A percentile compares a stretch with the other conserved stretches of the same genome.
These are phyloP conservation scores for Heliconius himera DNA, from an alignment of 1,140 invertebrate genomes.

Conservation along the genomic window DNA sequence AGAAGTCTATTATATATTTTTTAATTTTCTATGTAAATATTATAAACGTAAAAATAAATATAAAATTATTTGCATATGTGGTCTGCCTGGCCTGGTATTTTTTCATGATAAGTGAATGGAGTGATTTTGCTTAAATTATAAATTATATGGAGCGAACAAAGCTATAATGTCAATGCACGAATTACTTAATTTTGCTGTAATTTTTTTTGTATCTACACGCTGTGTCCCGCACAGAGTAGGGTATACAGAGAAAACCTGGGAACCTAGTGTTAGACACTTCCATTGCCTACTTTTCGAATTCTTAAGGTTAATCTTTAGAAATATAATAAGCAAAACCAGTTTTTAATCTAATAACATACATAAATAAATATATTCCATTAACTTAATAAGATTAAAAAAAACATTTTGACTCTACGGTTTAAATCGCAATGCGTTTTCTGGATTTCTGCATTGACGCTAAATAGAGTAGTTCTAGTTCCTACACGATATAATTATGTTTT, in stretches of 20 bases:
- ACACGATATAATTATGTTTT: not conserved
- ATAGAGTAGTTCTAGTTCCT: conserved; percentile 13
- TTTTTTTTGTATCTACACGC: not conserved
- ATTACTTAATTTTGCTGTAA: not conserved
- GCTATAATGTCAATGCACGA: not conserved
- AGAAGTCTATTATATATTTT: too few relatives aligned
- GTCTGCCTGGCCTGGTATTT: too few relatives aligned
- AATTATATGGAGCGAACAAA: not conserved
- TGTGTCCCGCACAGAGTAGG: not conserved
- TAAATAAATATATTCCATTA: not conserved
- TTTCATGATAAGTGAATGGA: not conserved
- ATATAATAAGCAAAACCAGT: not conserved
- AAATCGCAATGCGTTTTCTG: conserved; percentile 27
- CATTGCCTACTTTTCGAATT: not conserved
- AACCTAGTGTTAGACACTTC: not conserved
- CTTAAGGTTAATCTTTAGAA: not conserved
- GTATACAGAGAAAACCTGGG: not conserved
- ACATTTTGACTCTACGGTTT: not conserved
- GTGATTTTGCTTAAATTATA: not conserved
- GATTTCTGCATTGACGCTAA: conserved; percentile 27
- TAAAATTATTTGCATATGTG: too few relatives aligned
- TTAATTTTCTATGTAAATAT: too few relatives aligned
- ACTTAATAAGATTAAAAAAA: not conserved
- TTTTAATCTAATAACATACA: not conserved
- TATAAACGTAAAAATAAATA: too few relatives aligned